Evolutionary conservation across 2,113 vertebrate genomes (phyloP), one percentile per base, ranked within the genome.

Genomic region (Vicugna pacos): DNA sequence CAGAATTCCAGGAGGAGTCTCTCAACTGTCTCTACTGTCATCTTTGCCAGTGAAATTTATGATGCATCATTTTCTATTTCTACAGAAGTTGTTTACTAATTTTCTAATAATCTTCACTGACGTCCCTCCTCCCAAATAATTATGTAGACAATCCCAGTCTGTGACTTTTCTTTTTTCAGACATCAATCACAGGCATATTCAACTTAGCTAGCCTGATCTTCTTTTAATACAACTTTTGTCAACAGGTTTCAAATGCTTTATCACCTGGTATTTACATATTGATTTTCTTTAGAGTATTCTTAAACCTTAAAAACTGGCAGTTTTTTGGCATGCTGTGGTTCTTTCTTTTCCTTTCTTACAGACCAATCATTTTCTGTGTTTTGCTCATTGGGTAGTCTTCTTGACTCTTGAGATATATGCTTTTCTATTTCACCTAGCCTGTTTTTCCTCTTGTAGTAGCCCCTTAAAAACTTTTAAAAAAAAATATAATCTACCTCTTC

Each of bases 161-260:
- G 11, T 60, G 17, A 80, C 69, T 89, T 72, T 80, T 91, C 73
- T 95, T 65, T 93, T 54, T 76, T 94, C 75, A 95, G 70, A 48
- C 90, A 75, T 42, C 64, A 88, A 14, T 76, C 20, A 80, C 19
- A 73, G 72, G 6, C 56, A 82, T 64, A 80, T 52, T 94, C 69
- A 89, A 26, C 32, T 81, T 82, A n/a, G 54, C 77, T 67, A 3
- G 50, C 67, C 58, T 67, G 32, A 75, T 60, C 70, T 86, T 65
- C 73, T 87, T 89, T 95, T 83, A 97, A 96, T 93, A 95, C 95
- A 95, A 70, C n/a, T 64, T 16, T 13, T n/a, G 70, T 72, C 75
- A 62, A 32, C 83, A 92, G 83, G 30, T 90, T 92, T 87, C 30
- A 69, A 64, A 80, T 14, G 48, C 93, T 95, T 96, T 38, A 94